Evolutionary conservation across 2,797 vertebrate species (phyloP).

Genomic region (Neopelma chrysocephalum): DNA sequence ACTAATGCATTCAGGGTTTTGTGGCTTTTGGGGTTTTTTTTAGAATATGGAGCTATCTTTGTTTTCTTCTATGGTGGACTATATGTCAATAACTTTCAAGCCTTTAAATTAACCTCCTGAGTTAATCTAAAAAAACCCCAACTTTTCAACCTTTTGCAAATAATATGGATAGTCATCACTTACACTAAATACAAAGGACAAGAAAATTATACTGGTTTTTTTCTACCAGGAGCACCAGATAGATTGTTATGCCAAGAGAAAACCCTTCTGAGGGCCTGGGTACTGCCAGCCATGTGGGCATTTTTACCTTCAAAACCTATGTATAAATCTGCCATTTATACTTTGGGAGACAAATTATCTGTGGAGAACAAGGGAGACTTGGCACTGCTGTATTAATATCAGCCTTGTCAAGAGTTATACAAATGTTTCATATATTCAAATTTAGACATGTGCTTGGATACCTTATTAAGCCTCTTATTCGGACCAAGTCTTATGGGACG

Average conservation of each 20-base stretch:
- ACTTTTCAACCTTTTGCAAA: neutral
- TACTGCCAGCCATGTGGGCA: neutral
- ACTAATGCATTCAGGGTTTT: neutral
- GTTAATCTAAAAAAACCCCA: neutral
- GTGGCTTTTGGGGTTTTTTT: neutral
- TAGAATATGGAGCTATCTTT: neutral
- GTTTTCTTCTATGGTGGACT: neutral
- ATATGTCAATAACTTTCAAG: neutral
- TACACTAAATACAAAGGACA: neutral
- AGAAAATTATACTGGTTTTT: neutral
- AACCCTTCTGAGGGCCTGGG: neutral
- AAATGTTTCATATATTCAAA: constrained; percentile 3
- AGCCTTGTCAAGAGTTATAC: neutral
- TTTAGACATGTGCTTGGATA: neutral
- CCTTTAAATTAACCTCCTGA: neutral
- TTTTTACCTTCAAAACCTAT: neutral
- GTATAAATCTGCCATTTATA: neutral
- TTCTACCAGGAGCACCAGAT: neutral
- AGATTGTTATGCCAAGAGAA: neutral
- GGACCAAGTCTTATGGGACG: neutral
- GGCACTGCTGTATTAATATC: neutral
- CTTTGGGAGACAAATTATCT: constrained; percentile 4
- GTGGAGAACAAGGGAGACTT: neutral
- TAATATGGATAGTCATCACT: neutral
- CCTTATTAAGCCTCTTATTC: neutral